Evolutionary conservation across 2,797 vertebrate species (phyloP).

Genomic region (Takifugu ocellatus): DNA sequence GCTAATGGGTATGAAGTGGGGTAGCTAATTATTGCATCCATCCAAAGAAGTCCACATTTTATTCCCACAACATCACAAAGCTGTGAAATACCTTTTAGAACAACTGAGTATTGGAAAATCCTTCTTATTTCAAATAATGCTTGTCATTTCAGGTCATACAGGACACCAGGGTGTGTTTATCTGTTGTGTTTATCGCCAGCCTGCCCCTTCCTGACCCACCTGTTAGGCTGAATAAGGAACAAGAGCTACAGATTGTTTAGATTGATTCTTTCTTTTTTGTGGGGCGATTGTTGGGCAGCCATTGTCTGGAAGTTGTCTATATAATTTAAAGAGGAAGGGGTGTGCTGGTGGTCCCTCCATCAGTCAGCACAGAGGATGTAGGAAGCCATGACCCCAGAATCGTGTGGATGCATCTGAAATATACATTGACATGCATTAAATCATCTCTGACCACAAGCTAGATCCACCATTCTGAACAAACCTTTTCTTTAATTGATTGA

Average conservation of each 20-base stretch:
- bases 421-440: slow-evolving; percentile 25
- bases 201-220: slow-evolving; percentile 29
- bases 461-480: neutral
- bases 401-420: slow-evolving; percentile 22
- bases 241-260: slow-evolving; percentile 23
- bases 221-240: slow-evolving; percentile 23
- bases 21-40: slow-evolving; percentile 59
- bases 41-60: slow-evolving; percentile 38
- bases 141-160: too few relatives aligned
- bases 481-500: slow-evolving; percentile 31
- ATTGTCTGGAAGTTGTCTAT: slow-evolving; percentile 31
- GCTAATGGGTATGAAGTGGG: slow-evolving; percentile 63
- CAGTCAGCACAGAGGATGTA: neutral
- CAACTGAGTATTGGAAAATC: too few relatives aligned
- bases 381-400: neutral
- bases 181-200: slow-evolving; percentile 49
- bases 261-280: neutral
- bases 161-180: slow-evolving; percentile 18
- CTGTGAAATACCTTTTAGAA: too few relatives aligned
- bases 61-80: slow-evolving; percentile 4
- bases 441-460: slow-evolving; percentile 33
- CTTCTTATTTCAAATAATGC: too few relatives aligned
- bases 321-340: slow-evolving; percentile 42
- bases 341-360: slow-evolving; percentile 28
- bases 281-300: slow-evolving; percentile 16